These are phyloP conservation scores for Cephonodes hylas DNA, from an alignment of 2,888 invertebrate genomes.

Conservation along the genomic window DNA sequence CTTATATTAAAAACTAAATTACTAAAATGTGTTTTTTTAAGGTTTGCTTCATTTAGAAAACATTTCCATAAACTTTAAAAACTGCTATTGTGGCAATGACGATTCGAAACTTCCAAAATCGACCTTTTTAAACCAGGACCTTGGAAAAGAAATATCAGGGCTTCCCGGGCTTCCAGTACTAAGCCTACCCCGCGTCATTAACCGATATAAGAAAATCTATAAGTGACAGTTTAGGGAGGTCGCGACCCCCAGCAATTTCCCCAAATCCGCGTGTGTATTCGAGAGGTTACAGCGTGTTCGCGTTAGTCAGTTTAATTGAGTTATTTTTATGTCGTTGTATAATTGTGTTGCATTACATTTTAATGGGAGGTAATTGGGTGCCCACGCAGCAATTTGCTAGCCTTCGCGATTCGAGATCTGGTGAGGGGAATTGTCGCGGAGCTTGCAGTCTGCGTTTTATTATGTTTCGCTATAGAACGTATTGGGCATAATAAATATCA, in stretches of 20 bases:
- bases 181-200: too few relatives aligned
- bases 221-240: background rate
- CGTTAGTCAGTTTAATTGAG: constrained; percentile 32
- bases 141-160: too few relatives aligned
- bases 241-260: background rate
- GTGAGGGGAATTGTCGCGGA: background rate
- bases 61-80: too few relatives aligned
- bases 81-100: too few relatives aligned
- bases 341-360: constrained; percentile 56
- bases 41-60: too few relatives aligned
- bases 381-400: constrained; percentile 44
- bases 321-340: constrained; percentile 44
- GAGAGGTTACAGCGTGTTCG: constrained; percentile 12
- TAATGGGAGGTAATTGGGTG: constrained; percentile 56
- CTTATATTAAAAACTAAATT: too few relatives aligned
- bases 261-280: background rate
- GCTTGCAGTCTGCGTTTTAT: background rate
- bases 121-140: too few relatives aligned
- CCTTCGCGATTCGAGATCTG: constrained; percentile 19
- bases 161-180: too few relatives aligned
- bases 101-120: too few relatives aligned
- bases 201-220: background rate
- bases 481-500: too few relatives aligned
- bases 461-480: background rate
- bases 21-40: too few relatives aligned